Percentiles rank a stretch among this genome's conserved stretches.
Conservation (phyloP, 2,888 invertebrate species). For the Alcis repandata region DNA sequence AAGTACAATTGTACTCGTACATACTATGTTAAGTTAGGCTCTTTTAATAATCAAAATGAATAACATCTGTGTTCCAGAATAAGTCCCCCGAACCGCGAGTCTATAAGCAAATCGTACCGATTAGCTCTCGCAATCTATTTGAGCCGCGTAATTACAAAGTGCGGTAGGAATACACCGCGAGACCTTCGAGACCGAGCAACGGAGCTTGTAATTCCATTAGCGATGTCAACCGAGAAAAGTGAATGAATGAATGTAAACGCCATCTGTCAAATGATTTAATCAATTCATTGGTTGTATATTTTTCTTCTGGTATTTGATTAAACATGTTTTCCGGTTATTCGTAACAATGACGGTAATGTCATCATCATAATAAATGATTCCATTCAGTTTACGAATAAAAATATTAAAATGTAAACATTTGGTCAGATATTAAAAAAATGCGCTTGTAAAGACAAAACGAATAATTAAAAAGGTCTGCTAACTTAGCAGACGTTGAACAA, state of each 20-base stretch:
- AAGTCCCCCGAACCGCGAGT: constrained; percentile 45
- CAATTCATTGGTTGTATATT: constrained; percentile 4
- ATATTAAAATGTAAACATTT: no score
- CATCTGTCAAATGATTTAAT: constrained; percentile 47
- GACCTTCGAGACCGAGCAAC: constrained; percentile 58
- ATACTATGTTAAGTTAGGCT: no score
- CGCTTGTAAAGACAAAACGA: not conserved
- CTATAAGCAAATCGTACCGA: constrained; percentile 62
- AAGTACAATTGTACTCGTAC: no score
- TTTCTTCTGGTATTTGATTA: not conserved
- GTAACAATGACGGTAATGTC: no score
- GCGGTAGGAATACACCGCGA: constrained; percentile 65
- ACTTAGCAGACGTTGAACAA: not conserved
- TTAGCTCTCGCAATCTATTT: constrained; percentile 72
- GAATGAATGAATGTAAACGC: constrained; percentile 74
- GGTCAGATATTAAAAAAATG: no score
- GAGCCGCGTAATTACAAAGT: constrained; percentile 75
- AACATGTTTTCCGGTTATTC: no score
- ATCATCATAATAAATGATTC: no score
- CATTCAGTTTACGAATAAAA: no score
- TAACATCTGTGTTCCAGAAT: constrained; percentile 21
- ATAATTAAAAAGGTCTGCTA: not conserved
- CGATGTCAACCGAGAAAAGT: constrained; percentile 55
- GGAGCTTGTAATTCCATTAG: constrained; percentile 64
- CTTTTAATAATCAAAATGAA: no score